Conservation (phyloP, 2,888 invertebrate species). For the Norana najaformis region DNA sequence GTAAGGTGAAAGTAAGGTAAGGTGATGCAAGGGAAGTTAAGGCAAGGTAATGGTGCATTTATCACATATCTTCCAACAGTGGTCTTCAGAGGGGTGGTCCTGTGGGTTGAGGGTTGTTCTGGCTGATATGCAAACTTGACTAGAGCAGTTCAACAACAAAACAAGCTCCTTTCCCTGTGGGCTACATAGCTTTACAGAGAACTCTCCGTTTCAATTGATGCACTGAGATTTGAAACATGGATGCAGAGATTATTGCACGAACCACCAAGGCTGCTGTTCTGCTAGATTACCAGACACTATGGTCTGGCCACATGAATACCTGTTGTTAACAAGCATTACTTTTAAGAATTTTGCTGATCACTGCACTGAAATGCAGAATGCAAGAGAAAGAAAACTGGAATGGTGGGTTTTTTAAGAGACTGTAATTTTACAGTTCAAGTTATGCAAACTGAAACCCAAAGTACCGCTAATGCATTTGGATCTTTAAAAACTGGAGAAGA, state of each 20-base stretch:
- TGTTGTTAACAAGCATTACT: no score
- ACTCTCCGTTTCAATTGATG: not conserved
- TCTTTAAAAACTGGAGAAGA: no score
- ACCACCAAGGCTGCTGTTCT: not conserved
- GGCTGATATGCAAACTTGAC: not conserved
- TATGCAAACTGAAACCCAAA: no score
- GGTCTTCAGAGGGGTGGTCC: not conserved
- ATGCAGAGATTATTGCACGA: not conserved
- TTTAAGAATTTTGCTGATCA: not conserved
- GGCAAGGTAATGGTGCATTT: not conserved
- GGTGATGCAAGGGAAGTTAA: not conserved
- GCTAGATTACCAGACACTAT: not conserved
- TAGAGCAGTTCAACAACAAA: not conserved
- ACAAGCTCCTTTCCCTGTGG: not conserved
- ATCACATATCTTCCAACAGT: not conserved
- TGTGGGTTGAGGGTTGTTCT: not conserved
- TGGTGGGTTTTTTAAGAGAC: no score
- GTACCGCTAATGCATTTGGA: no score
- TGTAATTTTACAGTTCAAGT: no score
- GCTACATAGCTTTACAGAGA: not conserved
- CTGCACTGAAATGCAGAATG: not conserved
- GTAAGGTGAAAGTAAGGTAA: not conserved
- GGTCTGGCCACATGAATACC: not conserved
- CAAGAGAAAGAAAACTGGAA: no score
- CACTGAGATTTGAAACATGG: not conserved